These are phyloP conservation scores for Trichoplusia ni DNA, from an alignment of 1,140 invertebrate genomes.

Conservation along the genomic window DNA sequence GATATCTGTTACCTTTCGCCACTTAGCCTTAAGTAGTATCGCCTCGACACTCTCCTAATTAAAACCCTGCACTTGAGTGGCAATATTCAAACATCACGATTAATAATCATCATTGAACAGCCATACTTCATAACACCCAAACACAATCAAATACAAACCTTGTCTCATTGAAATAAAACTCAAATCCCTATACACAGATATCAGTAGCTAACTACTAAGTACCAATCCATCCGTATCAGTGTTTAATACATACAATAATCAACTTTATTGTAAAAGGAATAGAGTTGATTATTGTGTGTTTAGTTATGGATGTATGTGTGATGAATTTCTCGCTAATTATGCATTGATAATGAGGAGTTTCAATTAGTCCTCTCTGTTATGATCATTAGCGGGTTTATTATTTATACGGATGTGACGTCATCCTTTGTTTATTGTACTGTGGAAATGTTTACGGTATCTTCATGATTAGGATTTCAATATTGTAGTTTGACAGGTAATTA, in stretches of 20 bases:
- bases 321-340: no score
- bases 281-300: neutral
- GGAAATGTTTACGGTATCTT: no score
- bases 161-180: neutral
- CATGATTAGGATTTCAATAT: no score
- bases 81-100: slow-evolving; percentile 17
- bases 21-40: neutral
- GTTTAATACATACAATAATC: neutral
- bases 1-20: neutral
- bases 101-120: neutral
- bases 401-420: neutral
- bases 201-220: no score
- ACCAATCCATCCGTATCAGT: neutral
- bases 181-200: neutral
- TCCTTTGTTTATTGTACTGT: no score
- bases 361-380: slow-evolving; percentile 8
- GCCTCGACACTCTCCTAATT: no score
- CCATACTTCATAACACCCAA: neutral
- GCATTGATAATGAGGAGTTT: slow-evolving; percentile 12
- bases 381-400: slow-evolving; percentile 6
- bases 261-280: neutral
- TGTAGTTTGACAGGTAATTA: no score
- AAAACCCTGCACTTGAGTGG: neutral
- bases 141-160: neutral
- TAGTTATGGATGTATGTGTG: neutral